Evolutionary conservation across 2,888 invertebrate genomes (phyloP).

Genomic region (Metellina segmentata): DNA sequence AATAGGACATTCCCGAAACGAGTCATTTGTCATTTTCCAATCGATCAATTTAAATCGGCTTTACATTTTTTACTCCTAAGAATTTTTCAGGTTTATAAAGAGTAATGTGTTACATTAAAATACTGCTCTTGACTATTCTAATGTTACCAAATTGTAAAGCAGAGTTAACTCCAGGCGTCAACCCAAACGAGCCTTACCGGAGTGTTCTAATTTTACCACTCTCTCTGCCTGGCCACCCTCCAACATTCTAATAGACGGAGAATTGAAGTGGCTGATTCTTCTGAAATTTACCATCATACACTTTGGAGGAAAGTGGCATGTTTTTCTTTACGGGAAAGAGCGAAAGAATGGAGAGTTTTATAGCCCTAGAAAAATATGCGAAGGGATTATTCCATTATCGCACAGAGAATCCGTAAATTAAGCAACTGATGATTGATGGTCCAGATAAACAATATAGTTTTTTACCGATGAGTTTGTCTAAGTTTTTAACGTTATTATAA

Average conservation of each 20-base stretch:
- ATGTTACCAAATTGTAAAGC: not conserved
- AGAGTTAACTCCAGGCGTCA: not conserved
- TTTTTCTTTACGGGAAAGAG: not conserved
- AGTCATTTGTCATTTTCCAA: not conserved
- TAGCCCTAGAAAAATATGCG: not conserved
- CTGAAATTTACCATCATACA: not conserved
- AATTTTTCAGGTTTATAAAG: not conserved
- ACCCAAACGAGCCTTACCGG: constrained; percentile 1
- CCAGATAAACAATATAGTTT: too few relatives aligned
- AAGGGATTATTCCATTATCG: too few relatives aligned
- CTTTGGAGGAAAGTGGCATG: not conserved
- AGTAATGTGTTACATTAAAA: not conserved
- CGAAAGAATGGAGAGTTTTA: not conserved
- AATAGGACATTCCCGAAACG: too few relatives aligned
- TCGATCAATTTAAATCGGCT: not conserved
- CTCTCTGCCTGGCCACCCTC: not conserved
- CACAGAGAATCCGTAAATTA: too few relatives aligned
- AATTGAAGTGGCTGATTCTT: constrained; percentile 10
- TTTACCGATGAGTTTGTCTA: too few relatives aligned
- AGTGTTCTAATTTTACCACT: constrained; percentile 11
- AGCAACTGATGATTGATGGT: too few relatives aligned
- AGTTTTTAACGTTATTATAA: too few relatives aligned
- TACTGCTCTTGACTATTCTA: not conserved
- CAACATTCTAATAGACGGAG: constrained; percentile 24
- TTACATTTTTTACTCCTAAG: not conserved